Percentiles rank a stretch among this genome's conserved stretches.
These are phyloP conservation scores for Aspidiotus destructor DNA, from an alignment of 2,888 invertebrate genomes.

Conservation along the genomic window DNA sequence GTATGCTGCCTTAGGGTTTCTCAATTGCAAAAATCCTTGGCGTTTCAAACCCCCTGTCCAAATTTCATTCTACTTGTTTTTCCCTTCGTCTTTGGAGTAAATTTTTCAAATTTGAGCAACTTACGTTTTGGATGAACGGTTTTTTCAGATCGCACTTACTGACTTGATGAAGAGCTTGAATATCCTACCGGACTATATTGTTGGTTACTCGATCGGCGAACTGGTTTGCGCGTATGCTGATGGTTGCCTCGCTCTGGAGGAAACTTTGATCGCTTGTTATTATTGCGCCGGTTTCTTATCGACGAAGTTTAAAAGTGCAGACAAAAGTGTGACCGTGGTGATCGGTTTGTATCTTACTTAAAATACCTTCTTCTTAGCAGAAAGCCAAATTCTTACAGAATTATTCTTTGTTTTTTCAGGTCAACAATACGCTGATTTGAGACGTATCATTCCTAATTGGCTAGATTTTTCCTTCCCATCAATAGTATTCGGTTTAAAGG, in stretches of 20 bases:
- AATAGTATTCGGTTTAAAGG: neutral
- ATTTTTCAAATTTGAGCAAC: no score
- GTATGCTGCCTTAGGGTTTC: no score
- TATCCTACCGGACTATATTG: constrained; percentile 9
- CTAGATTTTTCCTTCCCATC: neutral
- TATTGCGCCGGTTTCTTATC: constrained; percentile 8
- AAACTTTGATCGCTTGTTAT: constrained; percentile 9
- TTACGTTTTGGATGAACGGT: no score
- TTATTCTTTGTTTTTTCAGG: neutral
- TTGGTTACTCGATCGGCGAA: constrained; percentile 23
- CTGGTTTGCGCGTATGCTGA: constrained; percentile 9
- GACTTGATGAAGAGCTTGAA: constrained; percentile 10
- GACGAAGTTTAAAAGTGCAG: neutral
- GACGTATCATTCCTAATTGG: neutral
- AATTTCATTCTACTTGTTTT: no score
- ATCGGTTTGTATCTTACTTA: neutral
- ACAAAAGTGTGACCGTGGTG: neutral
- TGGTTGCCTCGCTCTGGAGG: constrained; percentile 11
- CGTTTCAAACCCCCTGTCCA: no score
- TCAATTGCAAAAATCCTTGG: no score
- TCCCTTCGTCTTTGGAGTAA: no score
- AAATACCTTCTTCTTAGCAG: no score
- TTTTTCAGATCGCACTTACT: constrained; percentile 8
- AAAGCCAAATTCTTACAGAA: no score
- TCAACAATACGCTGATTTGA: neutral